Percentiles rank a stretch among this genome's conserved stretches.
phyloP scores from a whole-genome alignment of 2,113 vertebrate genomes.

The Zingel zingel region DNA sequence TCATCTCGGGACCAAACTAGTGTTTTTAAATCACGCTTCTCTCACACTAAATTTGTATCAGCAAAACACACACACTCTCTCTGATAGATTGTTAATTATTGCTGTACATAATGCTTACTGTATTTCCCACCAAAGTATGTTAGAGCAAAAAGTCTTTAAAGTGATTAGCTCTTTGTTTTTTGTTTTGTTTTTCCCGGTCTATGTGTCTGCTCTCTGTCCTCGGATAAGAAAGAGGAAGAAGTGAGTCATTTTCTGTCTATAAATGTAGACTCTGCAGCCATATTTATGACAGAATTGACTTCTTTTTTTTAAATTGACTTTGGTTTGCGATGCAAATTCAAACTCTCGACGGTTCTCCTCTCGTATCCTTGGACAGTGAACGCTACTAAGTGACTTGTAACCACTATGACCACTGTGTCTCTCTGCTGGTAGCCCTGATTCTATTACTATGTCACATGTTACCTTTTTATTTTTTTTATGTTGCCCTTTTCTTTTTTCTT shows the following conservation, averaged over 20 bases:
- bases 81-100: constrained; percentile 51
- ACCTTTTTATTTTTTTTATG: constrained; percentile 23
- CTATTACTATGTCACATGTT: constrained; percentile 39
- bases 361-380: constrained; percentile 20
- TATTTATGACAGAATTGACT: background rate
- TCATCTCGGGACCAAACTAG: constrained; percentile 49
- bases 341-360: background rate
- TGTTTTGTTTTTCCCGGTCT: constrained; percentile 6
- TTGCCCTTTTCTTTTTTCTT: constrained; percentile 12
- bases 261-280: constrained; percentile 6
- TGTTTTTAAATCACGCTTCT: constrained; percentile 2
- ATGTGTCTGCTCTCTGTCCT: constrained; percentile 29
- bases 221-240: constrained; percentile 1
- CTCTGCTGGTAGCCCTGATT: constrained; percentile 82
- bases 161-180: constrained; percentile 16
- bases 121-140: constrained; percentile 47
- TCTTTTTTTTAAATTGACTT: background rate
- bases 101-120: constrained; percentile 74
- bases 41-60: constrained; percentile 1
- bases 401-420: constrained; percentile 78
- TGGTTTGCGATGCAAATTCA: background rate
- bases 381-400: constrained; percentile 61
- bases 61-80: constrained; percentile 7
- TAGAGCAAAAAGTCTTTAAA: constrained; percentile 32
- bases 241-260: background rate